Conservation (phyloP, 2,113 vertebrate genomes). For the Limnothrissa miodon region DNA sequence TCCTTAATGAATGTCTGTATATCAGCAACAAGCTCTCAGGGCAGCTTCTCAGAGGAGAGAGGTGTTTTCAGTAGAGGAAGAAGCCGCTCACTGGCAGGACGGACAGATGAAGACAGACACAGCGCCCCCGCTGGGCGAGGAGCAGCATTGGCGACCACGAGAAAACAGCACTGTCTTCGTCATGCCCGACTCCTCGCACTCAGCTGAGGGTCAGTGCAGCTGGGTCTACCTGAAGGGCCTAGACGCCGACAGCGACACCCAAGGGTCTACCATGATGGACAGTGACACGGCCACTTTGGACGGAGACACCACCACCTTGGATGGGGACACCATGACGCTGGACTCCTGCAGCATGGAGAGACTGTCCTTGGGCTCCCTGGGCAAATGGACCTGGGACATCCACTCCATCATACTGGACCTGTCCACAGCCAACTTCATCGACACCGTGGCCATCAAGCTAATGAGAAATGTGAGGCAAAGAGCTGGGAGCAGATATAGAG, state of each 20-base stretch:
- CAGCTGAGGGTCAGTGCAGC: slow-evolving; percentile 48
- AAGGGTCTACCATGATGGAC: slow-evolving; percentile 56
- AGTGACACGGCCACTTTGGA: slow-evolving; percentile 77
- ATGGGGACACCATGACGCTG: slow-evolving; percentile 76
- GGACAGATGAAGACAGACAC: slow-evolving; percentile 2
- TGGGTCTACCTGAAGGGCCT: slow-evolving; percentile 72
- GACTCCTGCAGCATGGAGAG: slow-evolving; percentile 76
- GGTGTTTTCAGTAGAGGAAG: slow-evolving; percentile 64
- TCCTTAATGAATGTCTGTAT: background rate
- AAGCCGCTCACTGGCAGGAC: slow-evolving; percentile 47
- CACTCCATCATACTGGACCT: slow-evolving; percentile 87
- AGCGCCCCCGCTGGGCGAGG: slow-evolving; percentile 32
- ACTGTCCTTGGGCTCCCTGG: slow-evolving; percentile 68
- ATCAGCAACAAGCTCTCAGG: slow-evolving; percentile 54
- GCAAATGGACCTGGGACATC: slow-evolving; percentile 74
- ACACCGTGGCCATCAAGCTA: slow-evolving; percentile 87
- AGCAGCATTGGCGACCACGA: slow-evolving; percentile 44
- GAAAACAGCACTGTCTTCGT: slow-evolving; percentile 73
- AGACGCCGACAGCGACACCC: slow-evolving; percentile 51
- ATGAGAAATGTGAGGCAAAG: slow-evolving; percentile 81
- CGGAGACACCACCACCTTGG: slow-evolving; percentile 70
- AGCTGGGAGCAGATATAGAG: too few relatives aligned
- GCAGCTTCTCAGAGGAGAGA: slow-evolving; percentile 28
- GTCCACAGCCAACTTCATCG: slow-evolving; percentile 81
- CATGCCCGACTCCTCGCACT: slow-evolving; percentile 58